Percentiles rank a stretch among this genome's conserved stretches.
phyloP scores from a whole-genome alignment of 1,140 invertebrate species.

The Ceratina calcarata region DNA sequence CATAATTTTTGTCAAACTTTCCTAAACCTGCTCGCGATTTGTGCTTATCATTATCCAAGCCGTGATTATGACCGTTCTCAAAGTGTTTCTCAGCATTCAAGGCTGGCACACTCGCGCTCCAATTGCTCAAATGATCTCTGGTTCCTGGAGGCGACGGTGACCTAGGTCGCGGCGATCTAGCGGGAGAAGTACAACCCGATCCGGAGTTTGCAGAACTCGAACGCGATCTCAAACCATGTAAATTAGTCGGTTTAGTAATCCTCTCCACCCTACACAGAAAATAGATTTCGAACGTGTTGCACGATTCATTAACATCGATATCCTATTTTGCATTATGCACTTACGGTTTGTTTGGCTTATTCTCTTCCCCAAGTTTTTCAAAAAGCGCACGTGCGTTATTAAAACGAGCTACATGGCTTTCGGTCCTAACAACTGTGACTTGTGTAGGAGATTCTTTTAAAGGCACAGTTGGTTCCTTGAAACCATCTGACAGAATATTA shows the following conservation, averaged over 20 bases:
- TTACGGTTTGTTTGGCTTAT: constrained; percentile 80
- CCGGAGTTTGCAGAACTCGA: constrained; percentile 83
- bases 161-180: constrained; percentile 74
- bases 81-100: constrained; percentile 77
- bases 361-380: constrained; percentile 93
- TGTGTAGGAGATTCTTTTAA: constrained; percentile 80
- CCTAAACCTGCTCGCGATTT: constrained; percentile 55
- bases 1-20: constrained; percentile 71
- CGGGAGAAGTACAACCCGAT: constrained; percentile 82
- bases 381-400: constrained; percentile 95
- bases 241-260: constrained; percentile 71
- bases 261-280: constrained; percentile 67
- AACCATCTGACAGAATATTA: constrained; percentile 72
- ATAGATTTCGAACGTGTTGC: not conserved
- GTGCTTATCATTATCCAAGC: constrained; percentile 62
- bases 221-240: constrained; percentile 80
- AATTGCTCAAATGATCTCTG: constrained; percentile 73
- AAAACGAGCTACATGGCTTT: constrained; percentile 93
- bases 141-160: constrained; percentile 78
- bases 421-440: constrained; percentile 90
- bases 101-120: constrained; percentile 77
- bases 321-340: constrained; percentile 30
- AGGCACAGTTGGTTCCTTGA: constrained; percentile 74
- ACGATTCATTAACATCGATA: not conserved
- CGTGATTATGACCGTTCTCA: constrained; percentile 74